Conservation (phyloP, 2,113 vertebrate species). For the Electrona antarctica region DNA sequence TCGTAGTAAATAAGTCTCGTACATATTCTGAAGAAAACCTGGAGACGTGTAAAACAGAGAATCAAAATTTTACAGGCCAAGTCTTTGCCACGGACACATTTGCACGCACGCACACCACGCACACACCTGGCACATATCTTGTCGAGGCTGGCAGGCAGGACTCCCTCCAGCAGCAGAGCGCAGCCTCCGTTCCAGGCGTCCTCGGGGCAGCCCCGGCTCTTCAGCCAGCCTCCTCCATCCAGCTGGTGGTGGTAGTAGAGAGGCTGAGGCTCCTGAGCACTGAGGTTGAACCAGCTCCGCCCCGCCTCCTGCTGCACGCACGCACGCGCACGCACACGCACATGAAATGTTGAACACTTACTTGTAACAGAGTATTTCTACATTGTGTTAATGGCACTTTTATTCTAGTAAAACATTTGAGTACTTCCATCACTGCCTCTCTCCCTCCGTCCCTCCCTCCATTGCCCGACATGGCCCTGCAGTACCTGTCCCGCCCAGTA, state of each 20-base stretch:
- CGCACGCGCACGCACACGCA: background rate
- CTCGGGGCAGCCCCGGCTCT: conserved; percentile 78
- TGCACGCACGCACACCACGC: no score
- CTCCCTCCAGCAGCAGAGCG: conserved; percentile 86
- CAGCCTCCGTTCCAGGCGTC: conserved; percentile 89
- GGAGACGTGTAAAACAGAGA: no score
- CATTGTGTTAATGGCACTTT: no score
- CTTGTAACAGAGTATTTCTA: no score
- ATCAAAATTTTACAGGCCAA: no score
- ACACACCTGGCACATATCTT: conserved; percentile 78
- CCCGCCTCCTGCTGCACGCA: conserved; percentile 75
- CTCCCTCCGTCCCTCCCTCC: background rate
- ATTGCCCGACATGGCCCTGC: no score
- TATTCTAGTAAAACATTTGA: no score
- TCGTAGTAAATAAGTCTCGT: no score
- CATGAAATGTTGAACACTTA: no score
- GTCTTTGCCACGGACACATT: no score
- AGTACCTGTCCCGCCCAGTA: conserved; percentile 86
- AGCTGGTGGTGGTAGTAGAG: conserved; percentile 68
- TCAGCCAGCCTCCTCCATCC: conserved; percentile 71
- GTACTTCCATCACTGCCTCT: no score
- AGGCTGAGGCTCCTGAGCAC: conserved; percentile 88
- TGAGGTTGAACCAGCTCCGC: conserved; percentile 87
- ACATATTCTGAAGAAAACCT: no score
- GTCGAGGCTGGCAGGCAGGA: conserved; percentile 66